These are phyloP conservation scores for Drosophila affinis DNA, from an alignment of 2,888 invertebrate genomes.

Conservation along the genomic window DNA sequence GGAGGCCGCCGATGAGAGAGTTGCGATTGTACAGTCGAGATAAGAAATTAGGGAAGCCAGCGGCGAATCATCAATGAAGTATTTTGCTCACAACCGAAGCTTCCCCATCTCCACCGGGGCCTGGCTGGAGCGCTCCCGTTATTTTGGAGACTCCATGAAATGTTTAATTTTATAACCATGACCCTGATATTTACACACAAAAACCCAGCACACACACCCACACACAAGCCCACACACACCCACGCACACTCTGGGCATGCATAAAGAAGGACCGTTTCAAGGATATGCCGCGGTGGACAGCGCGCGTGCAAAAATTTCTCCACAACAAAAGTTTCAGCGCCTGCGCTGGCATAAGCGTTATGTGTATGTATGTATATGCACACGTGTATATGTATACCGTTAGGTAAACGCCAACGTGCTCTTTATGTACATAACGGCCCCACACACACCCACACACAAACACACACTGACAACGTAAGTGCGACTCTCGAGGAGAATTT, in stretches of 20 bases:
- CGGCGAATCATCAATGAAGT: slow-evolving; percentile 71
- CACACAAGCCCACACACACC: slow-evolving; percentile 13
- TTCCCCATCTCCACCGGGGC: slow-evolving; percentile 3
- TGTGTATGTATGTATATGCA: slow-evolving; percentile 8
- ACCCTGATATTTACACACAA: slow-evolving; percentile 79
- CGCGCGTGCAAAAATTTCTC: slow-evolving; percentile 79
- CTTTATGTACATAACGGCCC: slow-evolving; percentile 1
- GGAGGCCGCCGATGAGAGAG: background rate
- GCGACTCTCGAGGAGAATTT: slow-evolving; percentile 71
- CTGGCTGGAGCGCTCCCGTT: slow-evolving; percentile 22
- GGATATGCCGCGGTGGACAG: slow-evolving; percentile 63
- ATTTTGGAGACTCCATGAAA: slow-evolving; percentile 78
- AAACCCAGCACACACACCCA: slow-evolving; percentile 14
- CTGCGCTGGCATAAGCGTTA: slow-evolving; percentile 41
- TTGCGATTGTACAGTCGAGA: slow-evolving; percentile 8
- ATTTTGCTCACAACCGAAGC: slow-evolving; percentile 30
- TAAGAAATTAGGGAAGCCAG: slow-evolving; percentile 23
- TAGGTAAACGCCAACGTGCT: slow-evolving; percentile 36
- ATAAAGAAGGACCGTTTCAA: slow-evolving; percentile 64
- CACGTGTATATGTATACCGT: slow-evolving; percentile 7
- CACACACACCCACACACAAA: slow-evolving; percentile 4
- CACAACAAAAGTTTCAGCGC: slow-evolving; percentile 46
- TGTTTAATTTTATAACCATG: slow-evolving; percentile 82
- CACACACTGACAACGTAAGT: slow-evolving; percentile 33
- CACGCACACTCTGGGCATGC: slow-evolving; percentile 28